phyloP scores from a whole-genome alignment of 2,113 vertebrate genomes.

The Dasypus novemcinctus region DNA sequence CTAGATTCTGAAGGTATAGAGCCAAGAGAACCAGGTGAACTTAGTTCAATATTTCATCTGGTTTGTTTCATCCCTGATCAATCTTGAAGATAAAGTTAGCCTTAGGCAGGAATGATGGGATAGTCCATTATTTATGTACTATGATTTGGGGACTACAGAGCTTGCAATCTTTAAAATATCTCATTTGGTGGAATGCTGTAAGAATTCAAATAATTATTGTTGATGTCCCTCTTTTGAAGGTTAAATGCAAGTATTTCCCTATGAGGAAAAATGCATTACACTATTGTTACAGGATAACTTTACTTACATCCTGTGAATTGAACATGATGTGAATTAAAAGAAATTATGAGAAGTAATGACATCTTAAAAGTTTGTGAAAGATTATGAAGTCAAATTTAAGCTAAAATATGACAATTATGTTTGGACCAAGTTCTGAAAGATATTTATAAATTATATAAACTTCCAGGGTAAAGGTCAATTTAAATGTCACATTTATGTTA shows the following conservation, averaged over 20 bases:
- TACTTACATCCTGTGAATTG: neutral
- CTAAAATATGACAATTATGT: neutral
- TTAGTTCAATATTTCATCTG: neutral
- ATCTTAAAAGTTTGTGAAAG: neutral
- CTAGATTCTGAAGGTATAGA: neutral
- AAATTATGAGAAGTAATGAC: neutral
- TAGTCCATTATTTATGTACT: neutral
- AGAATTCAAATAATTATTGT: neutral
- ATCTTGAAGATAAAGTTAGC: neutral
- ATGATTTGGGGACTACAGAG: neutral
- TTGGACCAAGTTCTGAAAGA: neutral
- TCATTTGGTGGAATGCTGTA: neutral
- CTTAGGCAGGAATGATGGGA: neutral
- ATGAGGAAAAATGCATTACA: neutral
- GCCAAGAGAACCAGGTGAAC: neutral
- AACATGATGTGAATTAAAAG: neutral
- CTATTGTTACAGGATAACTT: neutral
- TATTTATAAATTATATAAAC: neutral
- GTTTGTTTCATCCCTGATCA: neutral
- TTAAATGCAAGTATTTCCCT: neutral
- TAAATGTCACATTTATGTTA: neutral
- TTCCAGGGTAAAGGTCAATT: neutral
- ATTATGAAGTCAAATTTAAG: neutral
- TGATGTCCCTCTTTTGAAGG: neutral
- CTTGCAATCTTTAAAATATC: neutral